These are phyloP conservation scores for Gorsachius goisagi DNA, from an alignment of 2,113 vertebrate species.

Conservation along the genomic window DNA sequence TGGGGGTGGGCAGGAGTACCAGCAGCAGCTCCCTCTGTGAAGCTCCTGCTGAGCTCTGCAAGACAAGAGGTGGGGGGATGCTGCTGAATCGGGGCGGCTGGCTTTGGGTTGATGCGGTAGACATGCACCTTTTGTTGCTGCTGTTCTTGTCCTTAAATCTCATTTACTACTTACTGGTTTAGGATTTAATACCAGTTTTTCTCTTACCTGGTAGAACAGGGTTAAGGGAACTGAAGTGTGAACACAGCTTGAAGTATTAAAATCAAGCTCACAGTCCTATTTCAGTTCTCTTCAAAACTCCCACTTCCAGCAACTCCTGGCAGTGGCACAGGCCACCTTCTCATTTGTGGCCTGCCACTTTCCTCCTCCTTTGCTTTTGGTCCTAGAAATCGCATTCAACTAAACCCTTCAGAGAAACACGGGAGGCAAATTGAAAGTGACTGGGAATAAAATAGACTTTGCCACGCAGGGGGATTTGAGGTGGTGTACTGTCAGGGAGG, in stretches of 20 bases:
- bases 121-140: not conserved
- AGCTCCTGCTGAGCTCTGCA: not conserved
- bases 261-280: not conserved
- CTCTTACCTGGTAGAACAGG: not conserved
- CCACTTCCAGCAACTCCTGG: not conserved
- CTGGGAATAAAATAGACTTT: constrained; percentile 35
- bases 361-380: not conserved
- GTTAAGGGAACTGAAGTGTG: not conserved
- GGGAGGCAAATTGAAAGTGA: constrained; percentile 55
- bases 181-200: not conserved
- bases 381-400: constrained; percentile 45
- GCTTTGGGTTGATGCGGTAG: not conserved
- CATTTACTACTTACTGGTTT: not conserved
- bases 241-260: not conserved
- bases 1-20: not conserved
- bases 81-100: not conserved
- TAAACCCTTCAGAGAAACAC: constrained; percentile 3
- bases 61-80: not conserved
- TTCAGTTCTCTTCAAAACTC: not conserved
- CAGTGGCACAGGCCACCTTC: not conserved
- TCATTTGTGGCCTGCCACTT: not conserved
- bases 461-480: not conserved
- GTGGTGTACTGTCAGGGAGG: not conserved
- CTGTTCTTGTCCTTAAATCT: not conserved
- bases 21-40: not conserved